A percentile compares a stretch with the other conserved stretches of the same genome.
Conservation (phyloP, 2,888 invertebrate species). For the Tanytarsus gracilentus region DNA sequence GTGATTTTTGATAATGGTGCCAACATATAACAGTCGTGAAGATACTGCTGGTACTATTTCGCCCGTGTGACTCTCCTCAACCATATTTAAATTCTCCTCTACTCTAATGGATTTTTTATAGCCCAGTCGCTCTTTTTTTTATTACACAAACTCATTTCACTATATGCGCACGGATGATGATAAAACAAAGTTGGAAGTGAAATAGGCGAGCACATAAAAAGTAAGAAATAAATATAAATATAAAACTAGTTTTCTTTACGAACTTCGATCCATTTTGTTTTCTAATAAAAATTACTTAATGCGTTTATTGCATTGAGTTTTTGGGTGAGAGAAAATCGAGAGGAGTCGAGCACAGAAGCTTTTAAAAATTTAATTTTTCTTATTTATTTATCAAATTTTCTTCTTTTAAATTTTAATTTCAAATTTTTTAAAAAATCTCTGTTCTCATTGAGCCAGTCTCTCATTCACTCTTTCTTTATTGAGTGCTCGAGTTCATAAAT, state of each 20-base stretch:
- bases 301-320: background rate
- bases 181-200: conserved; percentile 23
- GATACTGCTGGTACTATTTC: background rate
- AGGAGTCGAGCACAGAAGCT: no score
- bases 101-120: conserved; percentile 27
- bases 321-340: no score
- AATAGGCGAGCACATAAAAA: conserved; percentile 22
- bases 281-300: conserved; percentile 13
- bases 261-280: background rate
- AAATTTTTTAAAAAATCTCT: no score
- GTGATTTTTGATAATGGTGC: no score
- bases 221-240: conserved; percentile 27
- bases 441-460: no score
- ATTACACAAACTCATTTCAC: conserved; percentile 4
- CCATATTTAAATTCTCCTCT: conserved; percentile 21
- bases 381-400: no score
- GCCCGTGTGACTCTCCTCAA: background rate
- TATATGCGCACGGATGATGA: conserved; percentile 19
- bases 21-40: no score
- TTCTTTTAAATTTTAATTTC: no score
- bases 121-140: conserved; percentile 17
- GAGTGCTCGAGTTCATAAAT: conserved; percentile 25
- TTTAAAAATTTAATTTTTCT: no score
- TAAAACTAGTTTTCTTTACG: conserved; percentile 19
- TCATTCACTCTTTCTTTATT: conserved; percentile 4